These are phyloP conservation scores for Holocentrus rufus DNA, from an alignment of 2,797 vertebrate genomes.

Conservation along the genomic window DNA sequence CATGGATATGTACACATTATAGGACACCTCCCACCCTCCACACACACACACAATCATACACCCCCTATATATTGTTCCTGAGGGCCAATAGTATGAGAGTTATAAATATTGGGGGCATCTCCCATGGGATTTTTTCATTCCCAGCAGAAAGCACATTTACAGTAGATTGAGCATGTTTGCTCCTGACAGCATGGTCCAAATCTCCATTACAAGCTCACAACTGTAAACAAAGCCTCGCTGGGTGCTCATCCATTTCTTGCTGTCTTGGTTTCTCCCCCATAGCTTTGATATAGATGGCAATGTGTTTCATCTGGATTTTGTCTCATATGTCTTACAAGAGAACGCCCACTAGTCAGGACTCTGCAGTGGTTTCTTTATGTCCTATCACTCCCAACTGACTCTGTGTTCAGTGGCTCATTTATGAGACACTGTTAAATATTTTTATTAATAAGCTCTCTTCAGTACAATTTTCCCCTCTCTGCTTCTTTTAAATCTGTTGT, in stretches of 20 bases:
- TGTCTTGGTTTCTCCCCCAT: slow-evolving; percentile 7
- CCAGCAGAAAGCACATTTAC: slow-evolving; percentile 46
- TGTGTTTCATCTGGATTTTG: slow-evolving; percentile 34
- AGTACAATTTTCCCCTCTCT: slow-evolving; percentile 18
- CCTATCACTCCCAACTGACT: slow-evolving; percentile 8
- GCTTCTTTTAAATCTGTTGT: slow-evolving; percentile 34
- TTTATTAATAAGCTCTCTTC: slow-evolving; percentile 54
- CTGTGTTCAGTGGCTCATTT: slow-evolving; percentile 57
- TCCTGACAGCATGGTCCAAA: slow-evolving; percentile 50
- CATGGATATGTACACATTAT: slow-evolving; percentile 14
- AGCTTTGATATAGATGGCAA: slow-evolving; percentile 15
- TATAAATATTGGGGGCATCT: slow-evolving; percentile 50
- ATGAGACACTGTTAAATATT: slow-evolving; percentile 29
- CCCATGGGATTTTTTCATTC: slow-evolving; percentile 47
- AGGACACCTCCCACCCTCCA: background rate
- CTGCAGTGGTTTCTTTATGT: slow-evolving; percentile 5
- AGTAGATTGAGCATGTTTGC: slow-evolving; percentile 48
- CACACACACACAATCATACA: slow-evolving; percentile 10
- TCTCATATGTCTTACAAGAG: slow-evolving; percentile 16
- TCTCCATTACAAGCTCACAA: slow-evolving; percentile 37
- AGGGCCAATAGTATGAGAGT: slow-evolving; percentile 13
- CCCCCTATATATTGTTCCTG: slow-evolving; percentile 24
- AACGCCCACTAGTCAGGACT: slow-evolving; percentile 18
- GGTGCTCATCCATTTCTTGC: slow-evolving; percentile 9
- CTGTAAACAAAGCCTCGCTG: slow-evolving; percentile 13